Percentiles rank a stretch among this genome's conserved stretches.
Evolutionary conservation across 2,113 vertebrate species (phyloP).

Genomic region (Grammomys dolichurus): DNA sequence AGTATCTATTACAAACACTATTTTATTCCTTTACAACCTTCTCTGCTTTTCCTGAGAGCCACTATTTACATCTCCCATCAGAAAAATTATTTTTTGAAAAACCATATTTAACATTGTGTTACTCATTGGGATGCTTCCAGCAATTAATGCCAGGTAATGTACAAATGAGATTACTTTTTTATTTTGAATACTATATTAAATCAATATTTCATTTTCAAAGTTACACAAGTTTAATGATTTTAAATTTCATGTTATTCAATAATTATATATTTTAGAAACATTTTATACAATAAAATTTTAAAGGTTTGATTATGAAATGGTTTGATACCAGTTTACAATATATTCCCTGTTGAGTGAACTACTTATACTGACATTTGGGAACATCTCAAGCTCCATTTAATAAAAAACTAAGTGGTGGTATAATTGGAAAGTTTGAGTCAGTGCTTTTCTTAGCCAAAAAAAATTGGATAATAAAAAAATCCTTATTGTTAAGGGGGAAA

Average conservation of each 20-base stretch:
- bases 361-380: constrained; percentile 62
- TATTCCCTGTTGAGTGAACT: constrained; percentile 21
- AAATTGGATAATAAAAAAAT: constrained; percentile 78
- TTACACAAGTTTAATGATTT: constrained; percentile 69
- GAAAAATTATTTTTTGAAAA: constrained; percentile 46
- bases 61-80: not conserved
- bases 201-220: constrained; percentile 29
- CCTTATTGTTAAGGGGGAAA: constrained; percentile 76
- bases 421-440: constrained; percentile 67
- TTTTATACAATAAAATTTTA: not conserved
- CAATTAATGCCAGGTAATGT: not conserved
- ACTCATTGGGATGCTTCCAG: not conserved
- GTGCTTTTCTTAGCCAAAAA: constrained; percentile 71
- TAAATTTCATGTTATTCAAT: constrained; percentile 52
- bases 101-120: constrained; percentile 5
- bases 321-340: constrained; percentile 43
- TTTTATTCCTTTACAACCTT: not conserved
- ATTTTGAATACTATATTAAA: not conserved
- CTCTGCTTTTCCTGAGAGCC: not conserved
- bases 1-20: constrained; percentile 23
- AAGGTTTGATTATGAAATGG: constrained; percentile 31
- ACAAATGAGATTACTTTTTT: not conserved
- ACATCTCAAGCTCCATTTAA: constrained; percentile 8
- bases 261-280: constrained; percentile 5
- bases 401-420: constrained; percentile 69